These are phyloP conservation scores for Scaptomyza caliginosa DNA, from an alignment of 2,888 invertebrate species.

Conservation along the genomic window DNA sequence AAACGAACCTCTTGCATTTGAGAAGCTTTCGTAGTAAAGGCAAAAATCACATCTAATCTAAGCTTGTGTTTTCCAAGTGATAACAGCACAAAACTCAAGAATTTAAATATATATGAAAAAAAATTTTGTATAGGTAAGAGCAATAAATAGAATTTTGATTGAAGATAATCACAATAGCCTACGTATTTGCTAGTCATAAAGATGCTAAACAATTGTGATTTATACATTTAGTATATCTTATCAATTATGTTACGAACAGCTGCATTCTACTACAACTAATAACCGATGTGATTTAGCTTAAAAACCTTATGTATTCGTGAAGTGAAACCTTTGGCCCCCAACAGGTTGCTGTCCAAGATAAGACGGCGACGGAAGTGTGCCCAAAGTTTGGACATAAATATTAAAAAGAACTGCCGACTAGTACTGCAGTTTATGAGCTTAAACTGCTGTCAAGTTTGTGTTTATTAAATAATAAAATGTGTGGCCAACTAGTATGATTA, in stretches of 20 bases:
- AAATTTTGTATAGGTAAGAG: not conserved
- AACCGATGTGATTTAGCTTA: conserved; percentile 17
- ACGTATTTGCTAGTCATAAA: conserved; percentile 8
- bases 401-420: conserved; percentile 54
- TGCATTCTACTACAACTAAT: conserved; percentile 29
- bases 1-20: conserved; percentile 5
- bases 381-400: conserved; percentile 42
- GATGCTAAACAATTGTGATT: conserved; percentile 59
- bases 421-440: conserved; percentile 46
- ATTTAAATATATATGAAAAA: conserved; percentile 19
- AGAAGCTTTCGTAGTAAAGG: conserved; percentile 1
- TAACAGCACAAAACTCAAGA: conserved; percentile 5
- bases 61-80: conserved; percentile 19
- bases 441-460: conserved; percentile 41
- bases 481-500: conserved; percentile 37
- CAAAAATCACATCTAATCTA: conserved; percentile 28
- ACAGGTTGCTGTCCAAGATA: conserved; percentile 31
- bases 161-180: conserved; percentile 43
- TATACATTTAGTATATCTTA: conserved; percentile 52
- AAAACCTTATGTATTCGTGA: not conserved
- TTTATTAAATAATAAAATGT: conserved; percentile 64
- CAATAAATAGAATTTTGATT: conserved; percentile 7
- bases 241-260: conserved; percentile 28
- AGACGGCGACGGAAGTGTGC: conserved; percentile 41
- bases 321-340: conserved; percentile 48